Evolutionary conservation across 2,113 vertebrate species (phyloP).

Genomic region (Solea senegalensis): DNA sequence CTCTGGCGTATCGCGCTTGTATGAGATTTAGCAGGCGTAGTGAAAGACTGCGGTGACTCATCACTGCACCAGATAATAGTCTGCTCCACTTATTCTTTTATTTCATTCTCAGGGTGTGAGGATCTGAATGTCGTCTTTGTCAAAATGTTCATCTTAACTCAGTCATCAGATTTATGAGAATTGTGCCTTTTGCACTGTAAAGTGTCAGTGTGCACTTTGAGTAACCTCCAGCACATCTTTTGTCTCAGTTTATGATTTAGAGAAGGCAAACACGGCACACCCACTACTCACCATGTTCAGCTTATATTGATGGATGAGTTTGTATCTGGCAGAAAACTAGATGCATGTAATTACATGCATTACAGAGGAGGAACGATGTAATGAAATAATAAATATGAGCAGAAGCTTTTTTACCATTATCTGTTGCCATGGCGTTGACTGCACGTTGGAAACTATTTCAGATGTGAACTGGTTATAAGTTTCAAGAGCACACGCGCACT

Average conservation of each 20-base stretch:
- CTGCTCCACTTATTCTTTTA: slow-evolving; percentile 33
- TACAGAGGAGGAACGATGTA: not conserved
- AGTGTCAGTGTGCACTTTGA: no score
- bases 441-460: slow-evolving; percentile 7
- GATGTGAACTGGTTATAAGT: not conserved
- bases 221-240: no score
- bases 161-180: no score
- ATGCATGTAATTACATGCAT: not conserved
- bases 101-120: slow-evolving; percentile 22
- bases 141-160: no score
- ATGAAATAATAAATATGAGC: not conserved
- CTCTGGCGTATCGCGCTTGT: slow-evolving; percentile 25
- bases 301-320: slow-evolving; percentile 1
- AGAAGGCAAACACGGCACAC: not conserved
- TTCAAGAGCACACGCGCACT: slow-evolving; percentile 1
- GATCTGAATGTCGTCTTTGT: not conserved
- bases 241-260: not conserved
- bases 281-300: not conserved
- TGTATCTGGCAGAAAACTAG: not conserved
- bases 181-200: no score
- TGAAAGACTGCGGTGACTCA: slow-evolving; percentile 69
- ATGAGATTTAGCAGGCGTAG: slow-evolving; percentile 34
- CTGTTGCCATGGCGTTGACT: slow-evolving; percentile 2
- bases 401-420: not conserved
- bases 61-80: slow-evolving; percentile 66